A percentile compares a stretch with the other conserved stretches of the same genome.
phyloP scores from a whole-genome alignment of 2,888 invertebrate genomes.

The Pachydiplax longipennis region DNA sequence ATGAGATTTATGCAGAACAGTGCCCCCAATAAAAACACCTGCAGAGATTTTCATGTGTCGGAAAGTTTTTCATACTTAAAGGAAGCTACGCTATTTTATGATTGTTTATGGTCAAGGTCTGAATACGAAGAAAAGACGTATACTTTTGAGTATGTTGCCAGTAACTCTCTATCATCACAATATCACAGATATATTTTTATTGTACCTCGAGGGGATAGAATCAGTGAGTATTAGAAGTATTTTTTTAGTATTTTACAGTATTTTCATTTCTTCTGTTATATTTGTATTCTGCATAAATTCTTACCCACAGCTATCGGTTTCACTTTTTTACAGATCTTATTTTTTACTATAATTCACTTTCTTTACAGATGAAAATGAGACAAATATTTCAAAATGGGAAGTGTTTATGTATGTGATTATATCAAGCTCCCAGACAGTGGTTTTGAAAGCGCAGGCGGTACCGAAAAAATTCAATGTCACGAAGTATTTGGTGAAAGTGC shows the following conservation, averaged over 20 bases:
- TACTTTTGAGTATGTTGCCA: slow-evolving; percentile 12
- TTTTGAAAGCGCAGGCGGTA: neutral
- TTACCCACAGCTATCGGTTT: no score
- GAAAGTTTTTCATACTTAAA: neutral
- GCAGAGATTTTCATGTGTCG: slow-evolving; percentile 4
- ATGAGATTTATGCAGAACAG: neutral
- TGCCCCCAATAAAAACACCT: neutral
- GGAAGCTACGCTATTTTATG: neutral
- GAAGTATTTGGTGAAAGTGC: neutral
- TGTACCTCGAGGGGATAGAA: neutral
- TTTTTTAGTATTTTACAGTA: neutral
- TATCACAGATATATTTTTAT: neutral
- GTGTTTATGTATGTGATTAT: neutral
- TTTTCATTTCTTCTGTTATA: neutral
- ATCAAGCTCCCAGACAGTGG: neutral
- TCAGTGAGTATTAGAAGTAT: neutral
- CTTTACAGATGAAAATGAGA: neutral
- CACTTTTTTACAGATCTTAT: no score
- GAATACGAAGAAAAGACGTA: neutral
- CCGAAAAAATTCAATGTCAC: neutral
- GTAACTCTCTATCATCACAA: neutral
- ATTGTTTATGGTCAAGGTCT: neutral
- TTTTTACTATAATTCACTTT: neutral
- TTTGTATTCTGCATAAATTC: neutral
- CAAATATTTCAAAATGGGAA: neutral